These are phyloP conservation scores for Acanthisitta chloris DNA, from an alignment of 2,113 vertebrate species.

Conservation along the genomic window DNA sequence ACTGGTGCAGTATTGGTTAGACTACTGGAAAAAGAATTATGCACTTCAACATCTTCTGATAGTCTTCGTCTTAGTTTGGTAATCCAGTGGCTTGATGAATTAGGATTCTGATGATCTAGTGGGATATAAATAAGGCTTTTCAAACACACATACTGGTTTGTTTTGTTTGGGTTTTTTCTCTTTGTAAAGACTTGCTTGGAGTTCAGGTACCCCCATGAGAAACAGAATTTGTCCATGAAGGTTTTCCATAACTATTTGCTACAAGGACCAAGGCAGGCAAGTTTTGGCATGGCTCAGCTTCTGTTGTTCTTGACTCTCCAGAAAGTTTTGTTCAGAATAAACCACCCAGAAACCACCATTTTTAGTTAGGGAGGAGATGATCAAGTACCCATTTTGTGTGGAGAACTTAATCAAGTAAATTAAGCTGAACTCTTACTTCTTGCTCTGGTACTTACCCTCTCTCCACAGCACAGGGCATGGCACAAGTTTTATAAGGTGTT, in stretches of 20 bases:
- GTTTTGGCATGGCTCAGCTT: not conserved
- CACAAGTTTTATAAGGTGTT: not conserved
- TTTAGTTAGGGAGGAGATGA: not conserved
- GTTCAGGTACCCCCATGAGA: not conserved
- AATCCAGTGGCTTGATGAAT: not conserved
- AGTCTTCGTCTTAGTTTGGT: not conserved
- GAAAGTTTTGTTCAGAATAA: not conserved
- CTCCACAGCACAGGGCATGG: fast-evolving
- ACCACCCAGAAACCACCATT: fast-evolving
- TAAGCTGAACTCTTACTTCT: not conserved
- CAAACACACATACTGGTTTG: too few species aligned
- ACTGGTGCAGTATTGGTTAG: not conserved
- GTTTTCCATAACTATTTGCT: not conserved
- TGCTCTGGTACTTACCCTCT: not conserved
- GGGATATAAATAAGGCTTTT: not conserved
- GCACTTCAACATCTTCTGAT: not conserved
- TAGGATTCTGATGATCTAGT: not conserved
- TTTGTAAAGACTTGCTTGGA: not conserved
- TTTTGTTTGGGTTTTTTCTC: not conserved
- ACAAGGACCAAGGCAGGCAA: not conserved
- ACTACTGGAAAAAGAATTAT: not conserved
- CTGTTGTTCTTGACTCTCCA: not conserved
- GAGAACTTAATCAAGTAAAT: not conserved
- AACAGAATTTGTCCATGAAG: not conserved
- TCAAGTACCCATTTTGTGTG: not conserved